Evolutionary conservation across 2,888 invertebrate genomes (phyloP).

Genomic region (Abrostola triplasia): DNA sequence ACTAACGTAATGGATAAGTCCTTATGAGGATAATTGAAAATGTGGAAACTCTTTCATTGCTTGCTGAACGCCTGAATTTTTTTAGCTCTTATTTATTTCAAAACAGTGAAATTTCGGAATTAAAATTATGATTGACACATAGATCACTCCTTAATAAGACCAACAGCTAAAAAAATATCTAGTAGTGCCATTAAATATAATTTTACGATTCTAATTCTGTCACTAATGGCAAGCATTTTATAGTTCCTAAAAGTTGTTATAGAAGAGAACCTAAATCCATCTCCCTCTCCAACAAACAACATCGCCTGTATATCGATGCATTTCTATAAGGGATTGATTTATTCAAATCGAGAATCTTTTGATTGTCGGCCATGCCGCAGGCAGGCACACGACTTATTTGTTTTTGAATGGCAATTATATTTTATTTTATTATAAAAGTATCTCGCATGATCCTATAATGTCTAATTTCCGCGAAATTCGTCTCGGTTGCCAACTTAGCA

Average conservation of each 20-base stretch:
- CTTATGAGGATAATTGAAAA: neutral
- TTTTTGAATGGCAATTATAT: slow-evolving; percentile 88
- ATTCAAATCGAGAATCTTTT: slow-evolving; percentile 86
- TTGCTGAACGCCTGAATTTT: too few species aligned
- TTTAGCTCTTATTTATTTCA: too few species aligned
- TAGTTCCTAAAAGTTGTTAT: too few species aligned
- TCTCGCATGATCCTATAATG: slow-evolving; percentile 79
- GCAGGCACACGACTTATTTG: slow-evolving; percentile 81
- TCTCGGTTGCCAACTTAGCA: slow-evolving; percentile 67
- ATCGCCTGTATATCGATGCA: slow-evolving; percentile 80
- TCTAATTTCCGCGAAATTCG: slow-evolving; percentile 83
- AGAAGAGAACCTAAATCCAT: slow-evolving; percentile 18
- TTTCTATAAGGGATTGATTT: slow-evolving; percentile 87
- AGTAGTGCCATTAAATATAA: too few species aligned
- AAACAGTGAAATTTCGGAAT: too few species aligned
- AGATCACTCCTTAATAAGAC: too few species aligned
- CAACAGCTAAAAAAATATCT: too few species aligned
- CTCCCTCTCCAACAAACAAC: slow-evolving; percentile 31
- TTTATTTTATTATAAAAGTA: slow-evolving; percentile 84
- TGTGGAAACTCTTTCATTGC: too few species aligned
- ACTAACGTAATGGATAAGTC: neutral
- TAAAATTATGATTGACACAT: too few species aligned
- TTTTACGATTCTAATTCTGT: too few species aligned
- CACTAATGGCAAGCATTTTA: too few species aligned
- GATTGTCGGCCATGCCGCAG: slow-evolving; percentile 82